Base-by-base conservation (phyloP, 2,797 vertebrate species). In the Momotus momota region DNA sequence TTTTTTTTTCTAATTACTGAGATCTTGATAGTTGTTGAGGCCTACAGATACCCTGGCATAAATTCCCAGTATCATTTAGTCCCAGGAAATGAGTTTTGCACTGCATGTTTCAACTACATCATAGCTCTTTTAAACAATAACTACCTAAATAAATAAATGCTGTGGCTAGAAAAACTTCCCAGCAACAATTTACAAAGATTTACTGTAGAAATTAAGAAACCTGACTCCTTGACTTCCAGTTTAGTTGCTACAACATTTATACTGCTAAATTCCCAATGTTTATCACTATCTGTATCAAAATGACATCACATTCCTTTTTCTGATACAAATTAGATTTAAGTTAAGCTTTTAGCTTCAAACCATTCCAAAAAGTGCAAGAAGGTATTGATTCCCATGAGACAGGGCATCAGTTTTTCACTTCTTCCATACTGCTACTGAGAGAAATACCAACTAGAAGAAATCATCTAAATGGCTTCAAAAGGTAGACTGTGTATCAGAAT, bases 291-390 rank as follows among this genome's bases (percentile, higher is more conserved):
- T 82, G n/a, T 81, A 89, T 71, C 45, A 66, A 77, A 93, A 72
- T 40, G 26, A 40, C 29, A 75, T 65, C 46, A 54, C 13, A 35
- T 51, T 71, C 22, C 17, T 65, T 86, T 88, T 92, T 79, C 75
- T 80, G 60, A 80, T 81, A 67, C 29, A 95, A 92, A 96, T 91
- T 77, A 81, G 33, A 95, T 77, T 90, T 84, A 89, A 94, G 52
- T 77, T 69, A 84, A 58, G 43, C 65, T 75, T 85, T 93, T 66
- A 58, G 65, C 15, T 43, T 88, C 62, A 84, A 94, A 77, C 15
- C 23, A n/a, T 79, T 86, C 51, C 80, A 51, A 73, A 75, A 65
- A 67, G 18, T n/a, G 58, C 3, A 8, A 89, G 48, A 54, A 60
- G 49, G 12, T 64, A 81, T 55, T 60, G 66, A 88, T 81, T 79